Evolutionary conservation across 2,797 vertebrate genomes (phyloP), one percentile per base, ranked within the genome.

Genomic region (Toxotes lorentzi): DNA sequence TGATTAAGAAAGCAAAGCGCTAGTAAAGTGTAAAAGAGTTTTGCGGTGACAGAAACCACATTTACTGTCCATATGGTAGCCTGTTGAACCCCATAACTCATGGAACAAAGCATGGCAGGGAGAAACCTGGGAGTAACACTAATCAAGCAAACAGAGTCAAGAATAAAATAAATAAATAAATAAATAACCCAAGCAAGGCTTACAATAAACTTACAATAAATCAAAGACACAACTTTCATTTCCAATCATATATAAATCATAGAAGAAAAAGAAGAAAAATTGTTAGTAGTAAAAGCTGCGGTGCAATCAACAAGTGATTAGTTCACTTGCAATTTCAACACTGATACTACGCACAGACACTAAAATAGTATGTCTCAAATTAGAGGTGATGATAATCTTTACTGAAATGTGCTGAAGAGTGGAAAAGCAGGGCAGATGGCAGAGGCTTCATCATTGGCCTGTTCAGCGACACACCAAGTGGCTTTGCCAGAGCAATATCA

Each of bases 1-100:
- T 95, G 93, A 96, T 96, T 94, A 95, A 95, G 91, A 94, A 93
- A 90, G 89, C 88, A 81, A 88, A 84, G 88, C 73, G 59, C 89
- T 78, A 90, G 88, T 88, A 91, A 93, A 91, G 88, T 89, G 89
- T 89, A 88, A 90, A 90, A 83, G 80, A 88, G 83, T 83, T 90
- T 84, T 81, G 75, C 76, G 34, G 80, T 89, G 91, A 90, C 88
- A 90, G 88, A 85, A 90, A 87, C 54, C 89, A 82, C 87, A 90
- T 94, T 95, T 93, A 83, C 88, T 84, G 82, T 89, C 90, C 94
- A 94, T 94, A 94, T 94, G 93, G 92, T 90, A 76, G 82, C 85
- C 86, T 76, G 88, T 83, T 93, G 90, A 92, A 92, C 91, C 90
- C 85, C 79, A 93, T 94, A 92, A 94, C 81, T 96, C 93, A 93